Conservation (phyloP, 2,888 invertebrate genomes). For the Leptinotarsa tumamoca region DNA sequence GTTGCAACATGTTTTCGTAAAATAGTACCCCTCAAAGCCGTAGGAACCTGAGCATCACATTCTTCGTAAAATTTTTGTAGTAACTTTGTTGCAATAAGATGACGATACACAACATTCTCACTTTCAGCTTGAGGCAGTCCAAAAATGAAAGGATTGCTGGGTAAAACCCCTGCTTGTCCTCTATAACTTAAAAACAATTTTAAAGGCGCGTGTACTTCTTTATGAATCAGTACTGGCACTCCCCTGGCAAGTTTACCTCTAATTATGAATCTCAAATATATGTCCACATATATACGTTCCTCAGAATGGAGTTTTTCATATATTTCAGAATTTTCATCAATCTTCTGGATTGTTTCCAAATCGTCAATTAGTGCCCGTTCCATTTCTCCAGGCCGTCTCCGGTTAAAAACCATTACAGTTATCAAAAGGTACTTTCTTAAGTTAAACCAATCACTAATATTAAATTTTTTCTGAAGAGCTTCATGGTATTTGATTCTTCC, state of each 20-base stretch:
- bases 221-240: constrained; percentile 31
- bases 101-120: neutral
- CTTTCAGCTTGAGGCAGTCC: neutral
- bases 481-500: neutral
- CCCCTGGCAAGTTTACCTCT: constrained; percentile 29
- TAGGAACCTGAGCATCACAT: constrained; percentile 18
- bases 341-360: constrained; percentile 22
- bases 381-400: constrained; percentile 35
- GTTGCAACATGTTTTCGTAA: constrained; percentile 32
- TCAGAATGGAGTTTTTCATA: constrained; percentile 9
- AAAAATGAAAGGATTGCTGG: constrained; percentile 19
- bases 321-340: constrained; percentile 27
- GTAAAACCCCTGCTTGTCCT: neutral
- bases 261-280: constrained; percentile 24
- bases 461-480: constrained; percentile 5
- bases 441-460: constrained; percentile 24
- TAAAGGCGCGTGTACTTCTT: constrained; percentile 9
- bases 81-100: constrained; percentile 12
- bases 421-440: constrained; percentile 31
- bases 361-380: constrained; percentile 5
- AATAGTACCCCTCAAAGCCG: constrained; percentile 19
- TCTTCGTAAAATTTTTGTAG: constrained; percentile 13
- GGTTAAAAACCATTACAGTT: neutral
- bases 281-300: constrained; percentile 6
- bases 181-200: constrained; percentile 8